Percentiles rank a stretch among this genome's conserved stretches.
Conservation (phyloP, 2,797 vertebrate genomes). For the Eulemur rubriventer region DNA sequence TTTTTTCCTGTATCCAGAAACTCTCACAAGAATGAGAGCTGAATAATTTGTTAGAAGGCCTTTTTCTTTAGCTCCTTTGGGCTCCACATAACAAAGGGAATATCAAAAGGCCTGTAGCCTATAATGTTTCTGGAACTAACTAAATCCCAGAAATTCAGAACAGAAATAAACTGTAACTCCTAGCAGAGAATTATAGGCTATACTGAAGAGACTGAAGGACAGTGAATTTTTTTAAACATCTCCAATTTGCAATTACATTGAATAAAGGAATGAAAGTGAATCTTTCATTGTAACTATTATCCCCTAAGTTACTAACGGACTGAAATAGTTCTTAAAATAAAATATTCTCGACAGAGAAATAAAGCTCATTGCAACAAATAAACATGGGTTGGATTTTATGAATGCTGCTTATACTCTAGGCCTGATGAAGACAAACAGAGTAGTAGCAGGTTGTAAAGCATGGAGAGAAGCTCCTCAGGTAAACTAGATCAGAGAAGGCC, state of each 20-base stretch:
- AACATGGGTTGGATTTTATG: neutral
- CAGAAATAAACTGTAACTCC: neutral
- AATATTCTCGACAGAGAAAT: neutral
- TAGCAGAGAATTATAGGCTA: slow-evolving; percentile 26
- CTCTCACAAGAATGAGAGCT: neutral
- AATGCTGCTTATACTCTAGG: neutral
- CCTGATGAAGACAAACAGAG: neutral
- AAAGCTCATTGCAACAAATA: neutral
- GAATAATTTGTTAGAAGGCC: slow-evolving; percentile 15
- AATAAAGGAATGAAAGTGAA: slow-evolving; percentile 6
- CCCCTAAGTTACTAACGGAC: neutral
- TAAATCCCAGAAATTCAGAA: slow-evolving; percentile 16
- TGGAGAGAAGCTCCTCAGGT: neutral
- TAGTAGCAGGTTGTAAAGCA: neutral
- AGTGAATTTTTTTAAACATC: neutral
- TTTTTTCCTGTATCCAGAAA: slow-evolving; percentile 7
- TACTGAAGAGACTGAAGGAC: neutral
- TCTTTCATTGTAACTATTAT: neutral
- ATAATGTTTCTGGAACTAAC: slow-evolving; percentile 10
- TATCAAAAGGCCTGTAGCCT: neutral
- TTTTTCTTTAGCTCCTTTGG: slow-evolving; percentile 33
- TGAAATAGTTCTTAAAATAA: slow-evolving; percentile 46
- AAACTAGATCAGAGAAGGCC: neutral
- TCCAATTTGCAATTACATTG: neutral
- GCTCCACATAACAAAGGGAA: neutral